Percentiles rank a stretch among this genome's conserved stretches.
Conservation (phyloP, 1,140 invertebrate species). For the Arion vulgaris region DNA sequence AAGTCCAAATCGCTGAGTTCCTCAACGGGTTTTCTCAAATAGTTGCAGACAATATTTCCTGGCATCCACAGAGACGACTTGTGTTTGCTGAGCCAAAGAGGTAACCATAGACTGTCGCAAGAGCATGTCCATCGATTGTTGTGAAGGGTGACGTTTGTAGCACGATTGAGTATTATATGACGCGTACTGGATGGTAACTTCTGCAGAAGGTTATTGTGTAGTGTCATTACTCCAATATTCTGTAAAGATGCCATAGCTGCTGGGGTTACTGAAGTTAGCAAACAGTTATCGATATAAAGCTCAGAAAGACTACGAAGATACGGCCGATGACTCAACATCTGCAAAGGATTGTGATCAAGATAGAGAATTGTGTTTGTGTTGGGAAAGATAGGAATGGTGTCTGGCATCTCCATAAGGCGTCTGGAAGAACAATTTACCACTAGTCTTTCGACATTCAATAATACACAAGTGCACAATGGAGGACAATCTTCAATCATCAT, state of each 20-base stretch:
- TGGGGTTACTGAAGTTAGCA: conserved; percentile 33
- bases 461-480: conserved; percentile 11
- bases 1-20: conserved; percentile 32
- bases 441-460: conserved; percentile 21
- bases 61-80: conserved; percentile 8
- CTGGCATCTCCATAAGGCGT: conserved; percentile 32
- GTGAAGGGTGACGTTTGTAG: conserved; percentile 42
- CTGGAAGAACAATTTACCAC: conserved; percentile 35
- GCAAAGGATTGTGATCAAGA: conserved; percentile 33
- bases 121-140: conserved; percentile 46
- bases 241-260: conserved; percentile 40
- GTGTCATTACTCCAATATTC: conserved; percentile 38
- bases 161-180: conserved; percentile 36
- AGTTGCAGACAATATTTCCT: conserved; percentile 34
- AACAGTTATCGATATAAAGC: conserved; percentile 30
- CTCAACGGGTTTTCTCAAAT: conserved; percentile 32
- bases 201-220: conserved; percentile 43
- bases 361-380: conserved; percentile 21
- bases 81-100: conserved; percentile 39
- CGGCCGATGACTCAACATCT: conserved; percentile 32
- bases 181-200: conserved; percentile 35
- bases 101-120: conserved; percentile 43
- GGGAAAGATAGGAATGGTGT: conserved; percentile 17
- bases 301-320: conserved; percentile 37
- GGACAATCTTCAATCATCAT: conserved; percentile 37